Base-by-base conservation (phyloP, 1,140 invertebrate species). In the Pseudomyrmex cubaensis region DNA sequence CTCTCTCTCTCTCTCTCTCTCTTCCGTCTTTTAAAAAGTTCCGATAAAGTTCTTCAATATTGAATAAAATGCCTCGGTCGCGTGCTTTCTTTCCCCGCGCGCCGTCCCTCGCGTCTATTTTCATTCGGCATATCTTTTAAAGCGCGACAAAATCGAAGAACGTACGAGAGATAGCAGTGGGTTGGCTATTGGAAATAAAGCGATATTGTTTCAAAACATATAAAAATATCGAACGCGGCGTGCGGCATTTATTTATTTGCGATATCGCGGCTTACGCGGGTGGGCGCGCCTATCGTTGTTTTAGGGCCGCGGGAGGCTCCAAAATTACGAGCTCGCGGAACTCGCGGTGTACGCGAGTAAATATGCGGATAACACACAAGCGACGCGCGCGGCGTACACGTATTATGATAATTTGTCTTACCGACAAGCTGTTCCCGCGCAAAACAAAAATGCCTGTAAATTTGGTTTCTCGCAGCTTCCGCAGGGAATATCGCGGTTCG, bases 191-290 rank as follows among this genome's bases (percentile, higher is more conserved):
- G 46, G 12, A 20, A 56, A 56, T 67, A 70, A 70, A 25, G 17
- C 25, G 44, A 80, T 13, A 48, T 48, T 48, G 17, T 72, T 50
- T 20, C 22, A 59, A 80, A 70, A 25, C 25, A 59, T 44, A 48
- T 12, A 12, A 35, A 35, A 64, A 54, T 25, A 15, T 54, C n/a
- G 61, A 15, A 48, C 20, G 63, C 15, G 50, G 25, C 25, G 46
- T 54, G 62, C 20, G 76, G 8, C 48, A 59, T 80, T 70, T 80
- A 35, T 35, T 35, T 35, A 72, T 80, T 70, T 80, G 70, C 44
- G 44, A 59, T 80, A 70, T 70, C 35, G 54, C 66, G 44, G 54
- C 63, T 48, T 64, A 52, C 35, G 22, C 46, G 22, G 3, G 57
- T 13, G 48, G 2, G 20, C 7, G 17, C 35, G 48, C 54, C 48